Evolutionary conservation across 2,888 invertebrate species (phyloP).

Genomic region (Andrena minutula): DNA sequence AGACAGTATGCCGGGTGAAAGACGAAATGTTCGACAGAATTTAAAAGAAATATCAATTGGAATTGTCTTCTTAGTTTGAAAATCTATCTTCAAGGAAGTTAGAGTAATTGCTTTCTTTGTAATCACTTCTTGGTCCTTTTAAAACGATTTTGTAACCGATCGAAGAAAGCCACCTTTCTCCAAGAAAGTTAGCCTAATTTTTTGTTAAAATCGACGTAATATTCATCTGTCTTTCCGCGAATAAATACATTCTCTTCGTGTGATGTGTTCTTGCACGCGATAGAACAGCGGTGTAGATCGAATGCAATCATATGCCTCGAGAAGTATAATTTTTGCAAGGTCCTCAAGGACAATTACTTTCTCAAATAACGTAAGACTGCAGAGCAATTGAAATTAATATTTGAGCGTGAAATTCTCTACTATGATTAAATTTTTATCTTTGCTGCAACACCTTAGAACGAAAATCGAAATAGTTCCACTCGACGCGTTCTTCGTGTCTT

Average conservation of each 20-base stretch:
- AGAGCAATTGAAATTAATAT: constrained; percentile 19
- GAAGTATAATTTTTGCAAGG: constrained; percentile 22
- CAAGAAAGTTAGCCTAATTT: constrained; percentile 1
- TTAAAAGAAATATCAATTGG: no score
- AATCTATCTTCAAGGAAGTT: no score
- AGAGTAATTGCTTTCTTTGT: no score
- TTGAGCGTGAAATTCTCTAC: background rate
- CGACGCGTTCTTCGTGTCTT: background rate
- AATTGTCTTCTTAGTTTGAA: no score
- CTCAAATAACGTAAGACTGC: constrained; percentile 14
- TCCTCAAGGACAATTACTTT: constrained; percentile 37
- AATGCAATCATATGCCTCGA: constrained; percentile 14
- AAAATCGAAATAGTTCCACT: background rate
- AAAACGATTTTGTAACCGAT: constrained; percentile 1
- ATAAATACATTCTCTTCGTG: constrained; percentile 32
- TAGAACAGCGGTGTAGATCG: constrained; percentile 6
- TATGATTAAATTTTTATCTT: background rate
- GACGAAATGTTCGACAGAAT: no score
- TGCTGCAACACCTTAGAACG: background rate
- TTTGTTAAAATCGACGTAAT: constrained; percentile 12
- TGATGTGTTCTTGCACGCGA: background rate
- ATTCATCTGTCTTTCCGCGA: background rate
- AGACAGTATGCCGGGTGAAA: no score
- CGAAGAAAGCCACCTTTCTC: constrained; percentile 19
- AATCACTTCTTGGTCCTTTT: background rate